Evolutionary conservation across 2,113 vertebrate genomes (phyloP), one percentile per base, ranked within the genome.

Genomic region (Cyprinodon brontotheroides): DNA sequence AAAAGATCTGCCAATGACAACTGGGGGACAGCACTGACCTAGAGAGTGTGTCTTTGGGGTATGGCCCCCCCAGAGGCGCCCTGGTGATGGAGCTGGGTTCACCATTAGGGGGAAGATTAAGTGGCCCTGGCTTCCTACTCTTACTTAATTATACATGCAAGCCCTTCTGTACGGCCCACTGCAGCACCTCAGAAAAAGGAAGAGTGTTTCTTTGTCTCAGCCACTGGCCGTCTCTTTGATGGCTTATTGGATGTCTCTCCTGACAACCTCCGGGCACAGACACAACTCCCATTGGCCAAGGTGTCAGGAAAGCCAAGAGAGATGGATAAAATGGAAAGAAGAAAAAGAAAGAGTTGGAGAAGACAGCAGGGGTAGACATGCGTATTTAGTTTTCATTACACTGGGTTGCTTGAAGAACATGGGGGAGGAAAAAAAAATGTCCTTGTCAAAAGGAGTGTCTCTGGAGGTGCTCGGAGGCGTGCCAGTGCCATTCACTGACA

Each of bases 361-460:
- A 89, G 92, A 91, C 86, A 89, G 89, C 80, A 29, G 75, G 77
- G 84, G 88, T 87, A 96, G 94, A 95, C 91, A 94, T 95, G 94
- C 93, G 94, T 97, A 95, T 96, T 98, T 97, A 96, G 96, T 96
- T 98, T 97, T 97, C 95, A 93, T 96, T 96, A 96, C 96, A 93
- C 90, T 83, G 89, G 92, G 89, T 94, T 29, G 93, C 94, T 95
- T 95, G 91, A 95, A 94, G 95, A 95, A 94, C 93, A 95, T 45
- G 85, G 89, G 77, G 85, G 86, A 94, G 67, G 72, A 63, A 95
- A 96, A 95, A 72, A 96, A 96, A 96, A 95, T 95, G 94, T 96
- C 96, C 95, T 96, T 97, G 97, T 98, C 96, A 97, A 94, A 92
- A 92, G 90, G 93, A 91, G 91, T 94, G 94, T 96, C 95, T 96